Conservation (phyloP, 2,797 vertebrate species). For the Phataginus tetradactyla region DNA sequence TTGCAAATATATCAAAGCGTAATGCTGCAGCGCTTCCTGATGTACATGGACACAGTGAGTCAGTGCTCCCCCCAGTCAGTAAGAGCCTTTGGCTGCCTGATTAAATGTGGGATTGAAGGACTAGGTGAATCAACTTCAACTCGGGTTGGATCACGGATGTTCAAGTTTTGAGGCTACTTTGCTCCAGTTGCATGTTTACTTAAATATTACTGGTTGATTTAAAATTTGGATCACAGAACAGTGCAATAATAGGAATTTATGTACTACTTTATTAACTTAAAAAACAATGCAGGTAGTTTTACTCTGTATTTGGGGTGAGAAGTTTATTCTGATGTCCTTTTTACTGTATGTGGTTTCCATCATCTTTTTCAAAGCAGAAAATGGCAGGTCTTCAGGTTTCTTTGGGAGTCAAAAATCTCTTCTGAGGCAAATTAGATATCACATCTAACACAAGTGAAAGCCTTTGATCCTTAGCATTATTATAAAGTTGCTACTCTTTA, state of each 20-base stretch:
- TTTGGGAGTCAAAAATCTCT: neutral
- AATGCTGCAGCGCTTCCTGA: neutral
- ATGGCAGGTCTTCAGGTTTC: neutral
- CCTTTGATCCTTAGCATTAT: constrained; percentile 32
- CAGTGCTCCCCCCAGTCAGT: neutral
- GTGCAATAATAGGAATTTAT: neutral
- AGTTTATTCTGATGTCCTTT: neutral
- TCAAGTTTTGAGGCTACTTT: neutral
- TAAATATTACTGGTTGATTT: neutral
- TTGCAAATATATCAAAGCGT: neutral
- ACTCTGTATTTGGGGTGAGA: neutral
- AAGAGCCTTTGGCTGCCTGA: neutral
- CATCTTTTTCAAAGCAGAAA: neutral
- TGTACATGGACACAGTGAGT: neutral
- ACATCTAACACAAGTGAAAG: neutral
- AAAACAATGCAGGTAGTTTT: neutral
- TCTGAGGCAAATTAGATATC: neutral
- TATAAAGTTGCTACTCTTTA: constrained; percentile 26
- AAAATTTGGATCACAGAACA: neutral
- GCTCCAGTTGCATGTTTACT: neutral
- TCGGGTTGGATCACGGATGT: neutral
- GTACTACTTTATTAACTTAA: neutral
- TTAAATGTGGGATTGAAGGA: neutral
- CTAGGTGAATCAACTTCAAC: neutral
- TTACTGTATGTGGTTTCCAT: neutral